phyloP scores from a whole-genome alignment of 2,888 invertebrate species.

The Perithous albicinctus region DNA sequence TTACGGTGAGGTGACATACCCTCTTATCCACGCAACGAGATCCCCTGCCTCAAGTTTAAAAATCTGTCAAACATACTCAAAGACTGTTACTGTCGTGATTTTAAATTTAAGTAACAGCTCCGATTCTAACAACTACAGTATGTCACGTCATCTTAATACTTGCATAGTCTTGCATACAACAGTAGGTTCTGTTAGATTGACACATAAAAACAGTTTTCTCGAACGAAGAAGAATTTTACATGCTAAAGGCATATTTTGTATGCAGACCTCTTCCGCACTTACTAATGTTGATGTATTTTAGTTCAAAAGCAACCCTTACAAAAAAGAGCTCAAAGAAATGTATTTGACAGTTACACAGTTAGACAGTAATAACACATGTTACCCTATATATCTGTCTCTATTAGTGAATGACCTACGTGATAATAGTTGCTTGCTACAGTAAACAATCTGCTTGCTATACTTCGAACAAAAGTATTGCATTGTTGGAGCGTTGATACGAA shows the following conservation, averaged over 20 bases:
- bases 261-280: not conserved
- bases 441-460: constrained; percentile 74
- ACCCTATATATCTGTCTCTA: constrained; percentile 70
- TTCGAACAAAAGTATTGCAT: constrained; percentile 67
- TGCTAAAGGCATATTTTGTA: not conserved
- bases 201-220: not conserved
- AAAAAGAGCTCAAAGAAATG: not conserved
- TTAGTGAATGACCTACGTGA: constrained; percentile 76
- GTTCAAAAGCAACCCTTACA: not conserved
- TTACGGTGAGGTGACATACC: not conserved
- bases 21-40: not conserved
- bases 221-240: not conserved
- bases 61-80: too few relatives aligned
- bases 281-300: not conserved
- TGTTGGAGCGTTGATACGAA: constrained; percentile 64
- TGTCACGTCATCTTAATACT: not conserved
- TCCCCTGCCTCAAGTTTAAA: too few relatives aligned
- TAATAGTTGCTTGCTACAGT: constrained; percentile 82
- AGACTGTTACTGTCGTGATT: too few relatives aligned
- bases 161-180: not conserved
- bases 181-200: constrained; percentile 3
- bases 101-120: not conserved
- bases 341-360: constrained; percentile 12
- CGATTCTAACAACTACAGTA: not conserved
- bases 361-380: constrained; percentile 19